Base-by-base conservation (phyloP, 2,113 vertebrate species). In the Melanerpes aurifrons region DNA sequence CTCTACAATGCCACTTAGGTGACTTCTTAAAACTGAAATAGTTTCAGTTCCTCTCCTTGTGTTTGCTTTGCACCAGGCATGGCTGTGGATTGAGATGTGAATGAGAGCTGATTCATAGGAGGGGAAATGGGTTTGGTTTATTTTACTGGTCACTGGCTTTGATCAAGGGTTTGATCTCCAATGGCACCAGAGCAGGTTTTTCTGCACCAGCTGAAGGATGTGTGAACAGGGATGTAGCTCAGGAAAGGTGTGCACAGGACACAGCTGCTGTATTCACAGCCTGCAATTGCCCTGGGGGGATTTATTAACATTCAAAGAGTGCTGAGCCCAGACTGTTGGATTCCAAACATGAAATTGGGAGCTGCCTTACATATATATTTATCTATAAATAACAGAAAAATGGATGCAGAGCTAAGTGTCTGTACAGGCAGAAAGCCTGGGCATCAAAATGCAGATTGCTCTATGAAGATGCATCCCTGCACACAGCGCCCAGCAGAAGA, bases 281-380 rank as follows among this genome's bases (percentile, higher is more conserved):
- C 90, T 96, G 94, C 85, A 91, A 58, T 61, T 95, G 88, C 75
- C 92, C 93, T 95, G 78, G 87, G 97, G 96, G 83, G 87, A 86
- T 88, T 96, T 95, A 94, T 97, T 97, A 81, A 96, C 97, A 97
- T 97, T 97, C 97, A 94, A 77, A 96, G 95, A 86, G 88, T 94
- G 90, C 85, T 92, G 92, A 96, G 97, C 71, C 66, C 77, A 82
- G 87, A 74, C 84, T 95, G 83, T 92, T 97, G 95, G 95, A 96
- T 96, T 97, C 96, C 93, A 97, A 95, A 96, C 79, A 85, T 81
- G 75, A 92, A 97, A 96, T 86, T 93, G 71, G 90, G 92, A 94
- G 67, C 17, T 43, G 89, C 83, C 88, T 96, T 82, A 75, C 78
- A 96, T 97, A 25, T 96, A n/a, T 95, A 95, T 89, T 95, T 75